Evolutionary conservation across 2,113 vertebrate species (phyloP), one percentile per base, ranked within the genome.

Genomic region (Nothobranchius kuhntae): DNA sequence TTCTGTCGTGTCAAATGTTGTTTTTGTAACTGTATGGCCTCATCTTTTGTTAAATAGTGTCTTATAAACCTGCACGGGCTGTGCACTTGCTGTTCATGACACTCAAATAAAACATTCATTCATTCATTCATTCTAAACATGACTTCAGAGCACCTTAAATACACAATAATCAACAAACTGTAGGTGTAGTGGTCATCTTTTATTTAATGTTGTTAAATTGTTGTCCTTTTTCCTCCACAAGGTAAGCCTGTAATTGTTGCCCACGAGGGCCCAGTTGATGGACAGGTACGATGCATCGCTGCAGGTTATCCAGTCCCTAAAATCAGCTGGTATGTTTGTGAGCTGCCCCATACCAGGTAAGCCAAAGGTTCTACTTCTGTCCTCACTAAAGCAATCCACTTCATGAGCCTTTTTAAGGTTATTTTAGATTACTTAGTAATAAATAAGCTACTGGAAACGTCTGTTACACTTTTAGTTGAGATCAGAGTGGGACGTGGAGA

Each of bases 291-390:
- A 14, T 99, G 98, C 0, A 88, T 95, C 10, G 97, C 96, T 15
- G 89, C 92, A 44, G 98, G 96, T 6, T 97, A 94, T 78, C 97
- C 97, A 2, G 89, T 94, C 58, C 98, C 97, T 12, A 93, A 94
- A 73, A 95, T 99, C 80, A 94, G 93, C 67, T 99, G 97, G 98
- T 97, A 93, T 84, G 95, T 96, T 85, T 97, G 95, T 83, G 90
- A 95, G 64, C 90, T 91, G 75, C 85, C 92, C 0, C 95, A 96
- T 77, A 95, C 92, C 24, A 95, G 96, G 98, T 99, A 87, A 10
- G 45, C 21, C 1, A 7, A 1, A 51, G 56, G 54, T 6, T 9
- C 30, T 30, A 30, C 0, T 35, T 5, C 36, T 56, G 11, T 30
- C 4, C 2, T 30, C 3, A 17, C 5, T 56, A 38, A 2, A 38